phyloP scores from a whole-genome alignment of 1,140 invertebrate genomes.

The Homalodisca vitripennis region DNA sequence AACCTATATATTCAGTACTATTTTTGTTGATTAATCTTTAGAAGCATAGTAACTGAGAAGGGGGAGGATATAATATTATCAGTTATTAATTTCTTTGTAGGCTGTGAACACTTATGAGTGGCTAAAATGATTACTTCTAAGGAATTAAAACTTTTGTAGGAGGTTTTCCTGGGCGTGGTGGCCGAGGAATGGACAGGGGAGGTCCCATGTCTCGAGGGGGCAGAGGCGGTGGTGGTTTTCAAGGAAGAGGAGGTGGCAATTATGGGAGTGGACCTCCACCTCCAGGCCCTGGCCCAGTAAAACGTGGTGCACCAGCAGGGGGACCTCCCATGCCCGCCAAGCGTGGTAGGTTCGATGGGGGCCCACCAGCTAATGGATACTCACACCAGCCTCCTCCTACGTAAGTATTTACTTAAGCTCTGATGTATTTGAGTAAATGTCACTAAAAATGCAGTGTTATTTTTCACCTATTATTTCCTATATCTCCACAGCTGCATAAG shows the following conservation, averaged over 20 bases:
- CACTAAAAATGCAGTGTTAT: too few species aligned
- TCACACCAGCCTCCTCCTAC: not conserved
- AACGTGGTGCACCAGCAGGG: constrained; percentile 4
- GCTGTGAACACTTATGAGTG: too few species aligned
- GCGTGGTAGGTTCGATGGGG: constrained; percentile 11
- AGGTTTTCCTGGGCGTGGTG: constrained; percentile 12
- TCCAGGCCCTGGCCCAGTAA: not conserved
- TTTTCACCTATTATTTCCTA: too few species aligned
- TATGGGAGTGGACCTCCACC: not conserved
- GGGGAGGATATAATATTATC: not conserved
- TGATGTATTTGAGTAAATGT: too few species aligned
- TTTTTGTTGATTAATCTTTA: not conserved
- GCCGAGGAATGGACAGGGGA: constrained; percentile 17
- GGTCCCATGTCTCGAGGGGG: constrained; percentile 12
- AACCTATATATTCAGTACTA: not conserved
- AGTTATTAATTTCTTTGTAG: not conserved
- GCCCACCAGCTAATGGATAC: constrained; percentile 12
- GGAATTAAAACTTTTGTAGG: too few species aligned
- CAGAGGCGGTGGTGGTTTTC: not conserved
- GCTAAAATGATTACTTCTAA: too few species aligned
- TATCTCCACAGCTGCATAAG: too few species aligned
- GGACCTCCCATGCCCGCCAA: not conserved
- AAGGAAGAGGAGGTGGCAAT: constrained; percentile 1
- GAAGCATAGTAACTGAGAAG: not conserved
- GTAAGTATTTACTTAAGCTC: too few species aligned